Percentiles rank a stretch among this genome's conserved stretches.
Evolutionary conservation across 2,888 invertebrate genomes (phyloP).

Genomic region (Cordilura impudica): DNA sequence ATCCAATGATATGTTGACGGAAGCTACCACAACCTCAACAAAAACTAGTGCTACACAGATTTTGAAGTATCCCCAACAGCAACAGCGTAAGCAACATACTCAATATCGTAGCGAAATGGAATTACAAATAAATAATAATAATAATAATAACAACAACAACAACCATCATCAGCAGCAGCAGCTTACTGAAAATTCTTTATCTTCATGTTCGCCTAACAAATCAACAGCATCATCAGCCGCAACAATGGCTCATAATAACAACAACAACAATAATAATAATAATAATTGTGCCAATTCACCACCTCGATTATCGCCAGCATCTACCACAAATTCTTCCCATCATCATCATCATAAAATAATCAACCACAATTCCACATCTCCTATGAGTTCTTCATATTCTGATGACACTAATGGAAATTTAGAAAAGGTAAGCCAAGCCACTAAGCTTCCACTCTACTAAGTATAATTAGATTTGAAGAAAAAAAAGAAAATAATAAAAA

Average conservation of each 20-base stretch:
- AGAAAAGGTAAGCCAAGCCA: constrained; percentile 68
- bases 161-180: constrained; percentile 63
- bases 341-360: constrained; percentile 18
- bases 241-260: constrained; percentile 59
- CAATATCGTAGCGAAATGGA: constrained; percentile 73
- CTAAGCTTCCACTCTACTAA: neutral
- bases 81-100: constrained; percentile 59
- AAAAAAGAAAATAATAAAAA: neutral
- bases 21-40: constrained; percentile 67
- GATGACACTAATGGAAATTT: constrained; percentile 67
- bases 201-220: constrained; percentile 41
- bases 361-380: constrained; percentile 16
- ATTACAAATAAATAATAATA: constrained; percentile 71
- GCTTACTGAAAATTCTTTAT: constrained; percentile 62
- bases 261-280: constrained; percentile 64
- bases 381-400: constrained; percentile 35
- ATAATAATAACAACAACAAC: constrained; percentile 68
- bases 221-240: constrained; percentile 60
- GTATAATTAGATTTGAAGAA: neutral
- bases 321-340: constrained; percentile 29
- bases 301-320: constrained; percentile 19
- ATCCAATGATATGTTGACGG: constrained; percentile 66
- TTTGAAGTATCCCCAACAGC: constrained; percentile 62
- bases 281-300: constrained; percentile 60
- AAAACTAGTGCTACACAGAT: constrained; percentile 72